Evolutionary conservation across 2,113 vertebrate genomes (phyloP).

Genomic region (Paramormyrops kingsleyae): DNA sequence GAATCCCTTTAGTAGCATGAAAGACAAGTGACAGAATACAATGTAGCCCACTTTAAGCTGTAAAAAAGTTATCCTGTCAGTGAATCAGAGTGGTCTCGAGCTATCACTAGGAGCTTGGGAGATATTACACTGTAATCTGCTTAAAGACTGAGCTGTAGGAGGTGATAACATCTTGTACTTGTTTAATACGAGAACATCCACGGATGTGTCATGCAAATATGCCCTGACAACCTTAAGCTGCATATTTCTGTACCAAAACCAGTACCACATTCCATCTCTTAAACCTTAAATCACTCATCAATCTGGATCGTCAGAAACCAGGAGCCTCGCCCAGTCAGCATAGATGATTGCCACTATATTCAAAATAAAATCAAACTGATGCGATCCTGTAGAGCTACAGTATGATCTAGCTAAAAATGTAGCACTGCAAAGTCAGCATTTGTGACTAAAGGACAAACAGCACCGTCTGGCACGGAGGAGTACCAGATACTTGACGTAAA

Average conservation of each 20-base stretch:
- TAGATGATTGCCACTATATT: neutral
- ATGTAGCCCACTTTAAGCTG: neutral
- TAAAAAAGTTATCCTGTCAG: neutral
- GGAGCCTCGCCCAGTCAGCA: conserved; percentile 32
- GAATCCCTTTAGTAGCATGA: neutral
- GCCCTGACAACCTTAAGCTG: conserved; percentile 22
- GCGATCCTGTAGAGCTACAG: neutral
- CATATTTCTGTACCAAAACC: conserved; percentile 26
- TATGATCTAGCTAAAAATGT: neutral
- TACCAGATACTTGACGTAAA: neutral
- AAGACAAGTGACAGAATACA: neutral
- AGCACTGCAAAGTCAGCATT: neutral
- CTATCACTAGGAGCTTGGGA: neutral
- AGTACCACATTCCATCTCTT: conserved; percentile 4
- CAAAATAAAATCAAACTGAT: neutral
- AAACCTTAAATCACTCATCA: conserved; percentile 23
- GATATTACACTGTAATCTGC: neutral
- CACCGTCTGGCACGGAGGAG: neutral
- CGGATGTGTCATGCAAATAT: neutral
- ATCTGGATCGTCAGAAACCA: conserved; percentile 38
- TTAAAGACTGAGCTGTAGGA: neutral
- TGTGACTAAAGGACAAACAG: neutral
- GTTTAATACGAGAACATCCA: neutral
- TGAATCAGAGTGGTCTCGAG: neutral
- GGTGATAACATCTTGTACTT: neutral